Evolutionary conservation across 1,140 invertebrate genomes (phyloP).

Genomic region (Grapholita molesta): DNA sequence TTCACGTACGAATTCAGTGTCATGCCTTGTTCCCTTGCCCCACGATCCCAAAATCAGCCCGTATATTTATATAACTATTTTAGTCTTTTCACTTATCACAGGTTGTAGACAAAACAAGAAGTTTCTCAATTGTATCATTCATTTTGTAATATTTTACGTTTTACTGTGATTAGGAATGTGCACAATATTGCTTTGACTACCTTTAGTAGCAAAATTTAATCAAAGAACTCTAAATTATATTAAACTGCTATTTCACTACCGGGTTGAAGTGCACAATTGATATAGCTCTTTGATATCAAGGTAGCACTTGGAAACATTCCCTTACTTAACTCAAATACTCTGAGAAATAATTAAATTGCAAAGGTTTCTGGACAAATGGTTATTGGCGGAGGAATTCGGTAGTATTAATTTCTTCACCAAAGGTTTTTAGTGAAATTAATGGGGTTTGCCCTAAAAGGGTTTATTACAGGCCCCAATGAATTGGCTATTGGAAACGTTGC

Average conservation of each 20-base stretch:
- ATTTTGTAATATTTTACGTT: too few relatives aligned
- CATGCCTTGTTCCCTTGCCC: too few relatives aligned
- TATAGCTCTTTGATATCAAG: constrained; percentile 32
- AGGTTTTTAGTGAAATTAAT: constrained; percentile 46
- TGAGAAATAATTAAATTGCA: constrained; percentile 39
- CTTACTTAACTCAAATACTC: constrained; percentile 29
- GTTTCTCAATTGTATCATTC: too few relatives aligned
- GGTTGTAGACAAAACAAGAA: too few relatives aligned
- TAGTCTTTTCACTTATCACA: too few relatives aligned
- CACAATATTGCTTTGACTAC: not conserved
- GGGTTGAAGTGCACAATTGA: constrained; percentile 26
- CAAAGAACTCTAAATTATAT: not conserved
- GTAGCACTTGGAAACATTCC: constrained; percentile 26
- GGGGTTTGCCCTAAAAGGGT: constrained; percentile 27
- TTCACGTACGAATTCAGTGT: too few relatives aligned
- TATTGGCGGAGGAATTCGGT: constrained; percentile 31
- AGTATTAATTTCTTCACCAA: constrained; percentile 40
- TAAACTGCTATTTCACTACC: not conserved
- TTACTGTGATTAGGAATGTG: not conserved
- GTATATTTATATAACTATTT: too few relatives aligned
- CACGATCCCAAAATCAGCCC: too few relatives aligned
- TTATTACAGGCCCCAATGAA: constrained; percentile 29
- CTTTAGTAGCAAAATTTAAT: not conserved
- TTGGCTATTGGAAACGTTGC: constrained; percentile 28
- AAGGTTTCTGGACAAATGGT: constrained; percentile 40